Percentiles rank a stretch among this genome's conserved stretches.
These are phyloP conservation scores for Lasioglossum lativentre DNA, from an alignment of 2,888 invertebrate species.

Conservation along the genomic window DNA sequence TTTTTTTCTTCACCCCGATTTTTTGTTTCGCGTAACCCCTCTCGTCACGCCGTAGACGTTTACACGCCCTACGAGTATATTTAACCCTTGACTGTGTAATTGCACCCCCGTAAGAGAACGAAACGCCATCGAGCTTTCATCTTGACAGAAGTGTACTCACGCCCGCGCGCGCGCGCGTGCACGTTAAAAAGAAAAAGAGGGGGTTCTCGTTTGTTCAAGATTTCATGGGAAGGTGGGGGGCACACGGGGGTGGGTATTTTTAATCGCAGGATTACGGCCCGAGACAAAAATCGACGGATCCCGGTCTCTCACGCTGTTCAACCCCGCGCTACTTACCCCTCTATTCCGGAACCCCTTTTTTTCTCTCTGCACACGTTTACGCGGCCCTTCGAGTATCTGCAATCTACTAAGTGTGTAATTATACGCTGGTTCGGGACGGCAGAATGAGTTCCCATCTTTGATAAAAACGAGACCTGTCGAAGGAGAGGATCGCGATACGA, in stretches of 20 bases:
- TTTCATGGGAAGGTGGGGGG: background rate
- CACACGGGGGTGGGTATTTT: background rate
- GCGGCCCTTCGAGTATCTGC: constrained; percentile 1
- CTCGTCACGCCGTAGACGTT: constrained; percentile 21
- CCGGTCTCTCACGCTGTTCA: background rate
- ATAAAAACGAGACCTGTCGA: background rate
- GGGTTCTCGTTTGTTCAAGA: constrained; percentile 7
- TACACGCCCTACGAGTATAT: constrained; percentile 14
- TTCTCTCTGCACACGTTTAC: background rate
- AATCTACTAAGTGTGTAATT: constrained; percentile 15
- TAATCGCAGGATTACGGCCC: constrained; percentile 14
- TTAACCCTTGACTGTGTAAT: constrained; percentile 34
- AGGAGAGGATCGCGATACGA: background rate
- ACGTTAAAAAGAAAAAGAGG: no score
- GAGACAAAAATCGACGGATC: constrained; percentile 15
- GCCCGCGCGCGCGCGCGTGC: background rate
- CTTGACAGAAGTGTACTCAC: constrained; percentile 1
- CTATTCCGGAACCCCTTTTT: background rate
- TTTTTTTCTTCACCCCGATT: constrained; percentile 27
- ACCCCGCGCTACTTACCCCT: background rate
- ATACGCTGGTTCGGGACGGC: background rate
- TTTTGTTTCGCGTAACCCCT: background rate
- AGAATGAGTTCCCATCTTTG: background rate
- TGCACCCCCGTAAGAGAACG: constrained; percentile 22
- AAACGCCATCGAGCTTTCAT: constrained; percentile 26